Evolutionary conservation across 1,140 invertebrate species (phyloP), one percentile per base, ranked within the genome.

Genomic region (Lasioglossum baleicum): DNA sequence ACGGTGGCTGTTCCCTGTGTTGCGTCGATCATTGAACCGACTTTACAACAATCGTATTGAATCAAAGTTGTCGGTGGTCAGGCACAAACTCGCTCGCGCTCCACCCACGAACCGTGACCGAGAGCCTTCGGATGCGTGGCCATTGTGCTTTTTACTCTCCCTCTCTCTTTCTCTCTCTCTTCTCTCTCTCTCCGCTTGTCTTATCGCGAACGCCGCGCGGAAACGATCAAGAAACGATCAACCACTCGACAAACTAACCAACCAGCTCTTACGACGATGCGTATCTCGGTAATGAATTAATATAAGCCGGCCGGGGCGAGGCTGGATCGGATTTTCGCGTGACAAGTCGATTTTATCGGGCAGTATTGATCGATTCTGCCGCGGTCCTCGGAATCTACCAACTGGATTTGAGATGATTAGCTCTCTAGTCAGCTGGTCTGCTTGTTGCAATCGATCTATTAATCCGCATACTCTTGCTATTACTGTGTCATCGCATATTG

Each of bases 21-120:
- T 80, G 81, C 51, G 75, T 70, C 84, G 90, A 90, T 90, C 89
- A 80, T 89, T 90, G 90, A 90, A 90, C 90, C 88, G 81, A 61
- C 81, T 75, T 75, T 74, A 70, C 81, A 82, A 89, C 88, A 90
- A 90, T 90, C 85, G 83, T 84, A 84, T 80, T 87, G 88, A 90
- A 90, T 90, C 89, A 89, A 90, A 89, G 90, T 90, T 90, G 88
- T 90, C 90, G 85, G 84, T 90, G 90, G 90, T 90, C 90, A 90
- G 90, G 89, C 86, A 90, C 88, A 81, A 87, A 84, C 81, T 83
- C 81, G 82, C 76, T 75, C 81, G 83, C 81, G 83, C 85, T 86
- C 84, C 88, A 90, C 88, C 89, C 88, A 90, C 89, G 89, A 86
- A 69, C 67, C 42, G 42, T 51, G 53, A 60, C 35, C 67, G 65